These are phyloP conservation scores for Archegozetes longisetosus DNA, from an alignment of 1,140 invertebrate species.

Conservation along the genomic window DNA sequence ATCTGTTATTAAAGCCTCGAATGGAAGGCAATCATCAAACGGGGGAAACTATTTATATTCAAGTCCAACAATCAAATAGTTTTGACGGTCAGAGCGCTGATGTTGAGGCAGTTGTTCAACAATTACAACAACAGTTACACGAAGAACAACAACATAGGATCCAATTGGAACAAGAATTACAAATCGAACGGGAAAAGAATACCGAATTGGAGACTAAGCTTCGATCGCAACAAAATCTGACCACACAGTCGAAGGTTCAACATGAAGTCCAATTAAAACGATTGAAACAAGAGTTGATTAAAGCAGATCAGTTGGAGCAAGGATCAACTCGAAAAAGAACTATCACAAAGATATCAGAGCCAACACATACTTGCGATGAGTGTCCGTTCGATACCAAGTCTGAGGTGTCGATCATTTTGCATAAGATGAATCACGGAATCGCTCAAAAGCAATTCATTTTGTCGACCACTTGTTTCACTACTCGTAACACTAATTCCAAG, in stretches of 20 bases:
- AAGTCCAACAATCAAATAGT: neutral
- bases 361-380: conserved; percentile 4
- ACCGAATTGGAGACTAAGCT: neutral
- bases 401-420: conserved; percentile 8
- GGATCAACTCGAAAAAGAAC: neutral
- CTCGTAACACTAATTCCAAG: conserved; percentile 7
- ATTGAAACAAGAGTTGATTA: neutral
- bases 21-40: neutral
- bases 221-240: neutral
- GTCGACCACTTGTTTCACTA: conserved; percentile 7
- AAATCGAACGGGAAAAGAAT: neutral
- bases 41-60: neutral
- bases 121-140: neutral
- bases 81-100: neutral
- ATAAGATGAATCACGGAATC: conserved; percentile 13
- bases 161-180: neutral
- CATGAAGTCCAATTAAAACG: neutral
- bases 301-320: neutral
- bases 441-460: conserved; percentile 5
- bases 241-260: neutral
- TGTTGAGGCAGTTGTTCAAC: neutral
- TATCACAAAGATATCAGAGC: neutral
- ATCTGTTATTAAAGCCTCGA: no score
- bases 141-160: neutral
- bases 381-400: conserved; percentile 9